phyloP scores from a whole-genome alignment of 2,113 vertebrate species.

The Brachionichthys hirsutus region DNA sequence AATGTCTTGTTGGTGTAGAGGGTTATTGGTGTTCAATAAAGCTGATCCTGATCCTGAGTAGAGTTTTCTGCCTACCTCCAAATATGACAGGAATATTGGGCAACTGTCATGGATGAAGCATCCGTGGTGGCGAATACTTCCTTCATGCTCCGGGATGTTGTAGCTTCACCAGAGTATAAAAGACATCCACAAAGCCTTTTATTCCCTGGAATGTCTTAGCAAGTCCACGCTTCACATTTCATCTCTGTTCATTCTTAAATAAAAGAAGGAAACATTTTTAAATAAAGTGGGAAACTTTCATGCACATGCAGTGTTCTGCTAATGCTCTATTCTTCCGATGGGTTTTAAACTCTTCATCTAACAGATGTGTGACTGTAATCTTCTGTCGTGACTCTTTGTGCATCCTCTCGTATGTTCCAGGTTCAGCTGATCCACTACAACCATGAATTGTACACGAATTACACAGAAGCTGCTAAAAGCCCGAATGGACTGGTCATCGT shows the following conservation, averaged over 20 bases:
- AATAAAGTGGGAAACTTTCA: too few relatives aligned
- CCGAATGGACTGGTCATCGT: conserved; percentile 97
- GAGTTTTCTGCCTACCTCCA: conserved; percentile 10
- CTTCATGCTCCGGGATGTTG: conserved; percentile 34
- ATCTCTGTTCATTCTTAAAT: too few relatives aligned
- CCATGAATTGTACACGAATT: conserved; percentile 96
- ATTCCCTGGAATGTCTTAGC: too few relatives aligned
- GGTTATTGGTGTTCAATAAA: too few relatives aligned
- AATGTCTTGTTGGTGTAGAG: too few relatives aligned
- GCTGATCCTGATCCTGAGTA: not conserved
- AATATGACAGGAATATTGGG: conserved; percentile 32
- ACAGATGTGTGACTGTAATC: not conserved
- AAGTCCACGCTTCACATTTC: too few relatives aligned
- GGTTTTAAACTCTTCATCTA: too few relatives aligned
- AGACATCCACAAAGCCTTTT: too few relatives aligned
- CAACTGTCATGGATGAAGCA: conserved; percentile 29
- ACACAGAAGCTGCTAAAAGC: conserved; percentile 97
- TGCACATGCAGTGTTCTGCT: too few relatives aligned
- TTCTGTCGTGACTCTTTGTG: not conserved
- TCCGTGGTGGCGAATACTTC: conserved; percentile 43
- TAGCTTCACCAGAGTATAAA: conserved; percentile 5
- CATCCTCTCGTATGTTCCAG: conserved; percentile 66
- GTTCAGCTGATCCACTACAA: conserved; percentile 99
- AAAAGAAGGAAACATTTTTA: too few relatives aligned
- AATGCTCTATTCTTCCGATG: too few relatives aligned